Base-by-base conservation (phyloP, 2,888 invertebrate species). In the Acleris literana region DNA sequence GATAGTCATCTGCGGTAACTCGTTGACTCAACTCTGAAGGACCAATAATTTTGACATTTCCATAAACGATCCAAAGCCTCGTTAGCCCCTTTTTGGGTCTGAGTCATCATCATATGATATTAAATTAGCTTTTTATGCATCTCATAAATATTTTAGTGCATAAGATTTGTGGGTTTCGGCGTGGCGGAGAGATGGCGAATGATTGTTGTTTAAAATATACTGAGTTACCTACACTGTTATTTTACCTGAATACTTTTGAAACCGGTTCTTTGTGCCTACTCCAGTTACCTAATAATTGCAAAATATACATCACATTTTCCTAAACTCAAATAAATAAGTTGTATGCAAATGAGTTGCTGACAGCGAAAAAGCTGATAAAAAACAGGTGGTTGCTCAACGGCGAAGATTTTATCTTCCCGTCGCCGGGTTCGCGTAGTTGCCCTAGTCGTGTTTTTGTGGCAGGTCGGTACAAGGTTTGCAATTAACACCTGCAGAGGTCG, bases 401-500 rank as follows among this genome's bases (percentile, higher is more conserved):
- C 66, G 18, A 29, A 61, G 62, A 65, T 65, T 55, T 20, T 65
- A 66, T 66, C 49, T 65, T 39, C 48, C 43, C n/a, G 20, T 46
- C 52, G 22, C 29, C 25, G 49, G 57, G 62, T 57, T 51, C 44
- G 62, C 43, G 53, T 53, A 46, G 58, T 54, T 33, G 57, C 60
- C 44, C 61, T 57, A 61, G 56, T 44, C 48, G 48, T 46, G 51
- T 68, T 43, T 51, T 61, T 58, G 56, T 54, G 54, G 64, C 52
- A 66, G 57, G 60, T 72, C 63, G 70, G 69, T 68, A 68, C 70
- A 71, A 69, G 69, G 69, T 69, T 71, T 72, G 76, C 77, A 87
- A 87, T 87, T 85, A 87, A 74, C 86, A 87, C 84, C 82, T 84
- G 77, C 72, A 77, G 73, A 84, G 83, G 81, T 81, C 78, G 77